Percentiles rank a stretch among this genome's conserved stretches.
These are phyloP conservation scores for Lophotis ruficrista DNA, from an alignment of 2,113 vertebrate species.

Conservation along the genomic window DNA sequence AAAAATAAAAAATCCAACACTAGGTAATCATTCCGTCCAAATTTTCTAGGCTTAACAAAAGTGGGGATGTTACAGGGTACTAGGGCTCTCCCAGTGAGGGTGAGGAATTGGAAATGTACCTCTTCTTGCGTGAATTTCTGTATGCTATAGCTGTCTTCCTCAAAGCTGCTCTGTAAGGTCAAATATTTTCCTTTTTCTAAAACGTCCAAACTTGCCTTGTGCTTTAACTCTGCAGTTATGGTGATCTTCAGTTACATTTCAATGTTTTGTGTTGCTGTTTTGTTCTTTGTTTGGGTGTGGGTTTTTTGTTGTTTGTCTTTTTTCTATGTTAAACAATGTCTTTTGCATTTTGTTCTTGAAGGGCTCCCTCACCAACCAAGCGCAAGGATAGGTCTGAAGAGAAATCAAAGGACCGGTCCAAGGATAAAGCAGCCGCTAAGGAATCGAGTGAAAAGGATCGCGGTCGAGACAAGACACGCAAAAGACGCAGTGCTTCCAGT, in stretches of 20 bases:
- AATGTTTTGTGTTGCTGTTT: background rate
- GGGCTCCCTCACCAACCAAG: conserved; percentile 97
- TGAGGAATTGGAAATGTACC: background rate
- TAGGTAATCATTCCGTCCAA: conserved; percentile 64
- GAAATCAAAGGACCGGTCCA: conserved; percentile 91
- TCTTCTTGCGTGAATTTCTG: background rate
- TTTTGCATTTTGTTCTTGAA: conserved; percentile 48
- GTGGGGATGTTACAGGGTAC: background rate
- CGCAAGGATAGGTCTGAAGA: conserved; percentile 93
- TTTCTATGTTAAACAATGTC: background rate
- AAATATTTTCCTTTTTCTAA: background rate
- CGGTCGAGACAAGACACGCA: conserved; percentile 89
- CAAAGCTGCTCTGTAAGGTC: background rate
- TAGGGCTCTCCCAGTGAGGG: conserved; percentile 2
- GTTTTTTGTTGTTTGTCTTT: background rate
- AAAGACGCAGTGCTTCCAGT: conserved; percentile 92
- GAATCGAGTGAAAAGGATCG: conserved; percentile 91
- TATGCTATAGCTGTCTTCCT: background rate
- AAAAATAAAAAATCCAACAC: conserved; percentile 74
- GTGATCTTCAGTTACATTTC: background rate
- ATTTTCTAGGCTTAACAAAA: conserved; percentile 60
- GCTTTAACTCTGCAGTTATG: background rate
- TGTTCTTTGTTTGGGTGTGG: background rate
- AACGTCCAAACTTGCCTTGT: background rate
- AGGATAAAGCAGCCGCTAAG: conserved; percentile 88